phyloP scores from a whole-genome alignment of 2,888 invertebrate species.

The Drosophila merina region DNA sequence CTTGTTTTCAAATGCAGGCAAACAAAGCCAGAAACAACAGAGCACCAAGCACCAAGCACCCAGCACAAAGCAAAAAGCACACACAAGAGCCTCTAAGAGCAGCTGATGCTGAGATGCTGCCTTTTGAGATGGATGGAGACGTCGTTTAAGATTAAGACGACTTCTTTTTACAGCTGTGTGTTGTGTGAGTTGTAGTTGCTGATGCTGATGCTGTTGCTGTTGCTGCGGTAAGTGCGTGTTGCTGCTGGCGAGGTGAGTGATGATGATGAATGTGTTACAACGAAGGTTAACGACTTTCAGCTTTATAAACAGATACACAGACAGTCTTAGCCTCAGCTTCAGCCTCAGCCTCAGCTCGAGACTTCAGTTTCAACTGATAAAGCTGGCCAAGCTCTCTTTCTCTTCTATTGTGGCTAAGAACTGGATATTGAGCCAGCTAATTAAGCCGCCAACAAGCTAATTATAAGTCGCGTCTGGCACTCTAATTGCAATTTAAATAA shows the following conservation, averaged over 20 bases:
- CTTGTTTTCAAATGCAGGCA: slow-evolving; percentile 63
- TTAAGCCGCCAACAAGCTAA: slow-evolving; percentile 74
- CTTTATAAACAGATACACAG: slow-evolving; percentile 67
- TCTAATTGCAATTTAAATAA: slow-evolving; percentile 76
- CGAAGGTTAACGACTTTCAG: slow-evolving; percentile 81
- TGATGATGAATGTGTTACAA: slow-evolving; percentile 81
- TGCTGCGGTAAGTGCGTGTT: slow-evolving; percentile 29
- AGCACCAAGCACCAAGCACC: slow-evolving; percentile 14
- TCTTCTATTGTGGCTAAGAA: slow-evolving; percentile 40
- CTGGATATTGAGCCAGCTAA: slow-evolving; percentile 53
- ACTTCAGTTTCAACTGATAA: slow-evolving; percentile 62
- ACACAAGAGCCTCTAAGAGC: slow-evolving; percentile 61
- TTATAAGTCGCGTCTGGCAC: slow-evolving; percentile 64
- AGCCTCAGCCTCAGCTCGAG: neutral
- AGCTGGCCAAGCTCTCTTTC: slow-evolving; percentile 32
- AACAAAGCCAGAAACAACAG: slow-evolving; percentile 43
- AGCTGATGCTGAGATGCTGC: slow-evolving; percentile 65
- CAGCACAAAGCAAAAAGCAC: slow-evolving; percentile 1
- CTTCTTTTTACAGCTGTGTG: slow-evolving; percentile 76
- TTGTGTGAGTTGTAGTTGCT: slow-evolving; percentile 55
- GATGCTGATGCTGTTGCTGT: slow-evolving; percentile 43
- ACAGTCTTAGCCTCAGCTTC: slow-evolving; percentile 7
- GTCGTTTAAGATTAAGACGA: slow-evolving; percentile 81
- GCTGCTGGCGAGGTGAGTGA: slow-evolving; percentile 70
- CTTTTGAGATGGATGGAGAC: slow-evolving; percentile 76